Percentiles rank a stretch among this genome's conserved stretches.
Conservation (phyloP, 2,113 vertebrate genomes). For the Scopus umbretta region DNA sequence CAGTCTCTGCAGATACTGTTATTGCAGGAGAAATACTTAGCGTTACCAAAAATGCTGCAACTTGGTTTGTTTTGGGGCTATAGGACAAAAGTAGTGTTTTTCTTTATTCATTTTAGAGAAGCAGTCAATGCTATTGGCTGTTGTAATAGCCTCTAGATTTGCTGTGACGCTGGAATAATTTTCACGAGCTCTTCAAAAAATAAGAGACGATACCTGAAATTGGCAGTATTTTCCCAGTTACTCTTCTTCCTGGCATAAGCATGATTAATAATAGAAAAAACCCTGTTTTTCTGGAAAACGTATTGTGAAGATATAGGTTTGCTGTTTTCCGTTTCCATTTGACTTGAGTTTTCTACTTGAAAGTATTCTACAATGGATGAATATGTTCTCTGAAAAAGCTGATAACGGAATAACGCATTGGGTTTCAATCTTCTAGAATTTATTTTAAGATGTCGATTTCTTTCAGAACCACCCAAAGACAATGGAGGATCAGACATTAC, state of each 20-base stretch:
- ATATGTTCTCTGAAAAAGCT: background rate
- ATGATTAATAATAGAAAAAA: background rate
- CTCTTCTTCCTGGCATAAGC: background rate
- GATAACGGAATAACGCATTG: background rate
- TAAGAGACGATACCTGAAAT: background rate
- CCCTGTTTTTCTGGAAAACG: accelerated
- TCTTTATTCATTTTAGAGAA: background rate
- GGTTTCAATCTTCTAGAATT: background rate
- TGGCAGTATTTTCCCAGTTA: background rate
- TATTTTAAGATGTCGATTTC: background rate
- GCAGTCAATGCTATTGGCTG: background rate
- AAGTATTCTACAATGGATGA: background rate
- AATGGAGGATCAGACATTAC: slow-evolving; percentile 73
- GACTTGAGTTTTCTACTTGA: background rate
- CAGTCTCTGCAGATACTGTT: background rate
- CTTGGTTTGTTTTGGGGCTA: background rate
- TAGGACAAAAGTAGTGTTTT: accelerated
- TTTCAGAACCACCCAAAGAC: slow-evolving; percentile 77
- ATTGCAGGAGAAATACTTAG: background rate
- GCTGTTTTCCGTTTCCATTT: background rate
- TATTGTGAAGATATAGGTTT: background rate
- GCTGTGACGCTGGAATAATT: background rate
- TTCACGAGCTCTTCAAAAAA: background rate
- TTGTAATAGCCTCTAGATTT: background rate
- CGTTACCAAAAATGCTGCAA: background rate